Conservation (phyloP, 2,888 invertebrate species). For the Plusia festucae region DNA sequence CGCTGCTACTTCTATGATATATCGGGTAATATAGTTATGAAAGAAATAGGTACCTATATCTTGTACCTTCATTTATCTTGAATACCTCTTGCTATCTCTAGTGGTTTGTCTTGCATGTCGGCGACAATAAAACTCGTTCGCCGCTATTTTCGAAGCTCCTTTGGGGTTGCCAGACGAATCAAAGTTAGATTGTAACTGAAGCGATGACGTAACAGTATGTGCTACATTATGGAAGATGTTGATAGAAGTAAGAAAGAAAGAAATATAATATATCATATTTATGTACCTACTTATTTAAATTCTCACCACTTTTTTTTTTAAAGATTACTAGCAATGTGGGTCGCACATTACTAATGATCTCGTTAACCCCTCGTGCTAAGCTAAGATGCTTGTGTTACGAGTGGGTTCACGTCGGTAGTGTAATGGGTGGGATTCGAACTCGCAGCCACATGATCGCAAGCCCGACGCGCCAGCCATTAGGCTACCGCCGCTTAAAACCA, state of each 20-base stretch:
- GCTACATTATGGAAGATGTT: slow-evolving; percentile 25
- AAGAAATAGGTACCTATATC: slow-evolving; percentile 31
- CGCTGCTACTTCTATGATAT: too few species aligned
- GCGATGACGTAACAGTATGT: slow-evolving; percentile 38
- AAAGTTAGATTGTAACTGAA: slow-evolving; percentile 48
- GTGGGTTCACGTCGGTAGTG: too few species aligned
- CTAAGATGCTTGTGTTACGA: too few species aligned
- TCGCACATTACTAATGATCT: too few species aligned
- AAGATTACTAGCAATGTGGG: too few species aligned
- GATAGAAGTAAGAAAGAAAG: slow-evolving; percentile 22
- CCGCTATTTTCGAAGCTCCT: slow-evolving; percentile 34
- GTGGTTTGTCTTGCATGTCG: slow-evolving; percentile 31
- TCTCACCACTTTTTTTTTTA: too few species aligned
- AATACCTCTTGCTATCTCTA: slow-evolving; percentile 30
- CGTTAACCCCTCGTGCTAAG: too few species aligned
- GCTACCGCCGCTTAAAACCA: too few species aligned
- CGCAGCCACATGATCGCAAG: too few species aligned
- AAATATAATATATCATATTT: not conserved
- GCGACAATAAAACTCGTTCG: slow-evolving; percentile 47
- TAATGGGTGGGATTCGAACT: too few species aligned
- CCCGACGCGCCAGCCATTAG: too few species aligned
- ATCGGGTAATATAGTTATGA: not conserved
- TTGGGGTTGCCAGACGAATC: slow-evolving; percentile 40
- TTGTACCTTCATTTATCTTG: slow-evolving; percentile 24
- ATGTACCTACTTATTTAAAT: not conserved